phyloP scores from a whole-genome alignment of 2,113 vertebrate genomes.

The Atherinomorus stipes region DNA sequence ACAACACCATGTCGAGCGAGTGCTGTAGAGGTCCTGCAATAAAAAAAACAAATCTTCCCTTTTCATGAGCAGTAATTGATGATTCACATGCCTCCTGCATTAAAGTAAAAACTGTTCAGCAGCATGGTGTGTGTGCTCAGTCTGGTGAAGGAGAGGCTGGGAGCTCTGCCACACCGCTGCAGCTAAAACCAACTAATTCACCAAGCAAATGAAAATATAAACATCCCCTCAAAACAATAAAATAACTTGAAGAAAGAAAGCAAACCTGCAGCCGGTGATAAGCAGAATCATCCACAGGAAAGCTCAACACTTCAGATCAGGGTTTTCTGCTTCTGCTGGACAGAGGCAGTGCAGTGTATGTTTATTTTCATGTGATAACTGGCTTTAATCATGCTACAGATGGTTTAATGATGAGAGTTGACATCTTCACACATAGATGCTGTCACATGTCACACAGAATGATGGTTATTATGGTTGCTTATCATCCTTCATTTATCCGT shows the following conservation, averaged over 20 bases:
- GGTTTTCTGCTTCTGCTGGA: not conserved
- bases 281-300: too few species aligned
- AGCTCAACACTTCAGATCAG: too few species aligned
- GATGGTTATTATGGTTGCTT: slow-evolving; percentile 29
- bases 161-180: slow-evolving; percentile 39
- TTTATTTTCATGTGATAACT: slow-evolving; percentile 9
- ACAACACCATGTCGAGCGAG: slow-evolving; percentile 28
- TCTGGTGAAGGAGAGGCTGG: slow-evolving; percentile 44
- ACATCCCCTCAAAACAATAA: slow-evolving; percentile 34
- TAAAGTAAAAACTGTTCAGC: slow-evolving; percentile 17
- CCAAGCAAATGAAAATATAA: slow-evolving; percentile 63
- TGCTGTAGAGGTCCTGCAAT: not conserved
- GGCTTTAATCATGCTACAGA: not conserved
- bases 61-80: not conserved
- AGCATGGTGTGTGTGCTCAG: slow-evolving; percentile 18
- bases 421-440: slow-evolving; percentile 18
- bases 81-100: slow-evolving; percentile 10
- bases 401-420: slow-evolving; percentile 23
- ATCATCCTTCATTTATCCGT: slow-evolving; percentile 9
- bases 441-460: slow-evolving; percentile 19
- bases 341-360: not conserved
- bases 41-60: not conserved
- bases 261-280: slow-evolving; percentile 51
- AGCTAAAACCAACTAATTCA: slow-evolving; percentile 36
- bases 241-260: not conserved